These are phyloP conservation scores for Baccha elongata DNA, from an alignment of 2,888 invertebrate genomes.

Conservation along the genomic window DNA sequence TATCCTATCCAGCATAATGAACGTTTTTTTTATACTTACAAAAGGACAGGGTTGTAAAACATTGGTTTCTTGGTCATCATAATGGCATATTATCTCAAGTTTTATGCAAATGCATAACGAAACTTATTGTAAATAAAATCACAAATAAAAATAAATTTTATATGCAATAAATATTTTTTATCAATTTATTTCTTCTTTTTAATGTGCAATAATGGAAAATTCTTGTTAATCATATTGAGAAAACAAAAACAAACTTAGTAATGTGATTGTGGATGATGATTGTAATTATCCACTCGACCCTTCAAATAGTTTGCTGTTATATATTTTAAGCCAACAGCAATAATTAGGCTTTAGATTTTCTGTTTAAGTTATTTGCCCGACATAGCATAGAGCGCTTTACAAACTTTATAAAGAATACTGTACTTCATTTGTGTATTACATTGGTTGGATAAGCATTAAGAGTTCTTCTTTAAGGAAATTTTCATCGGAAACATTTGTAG, in stretches of 20 bases:
- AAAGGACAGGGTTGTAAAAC: too few species aligned
- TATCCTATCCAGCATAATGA: too few species aligned
- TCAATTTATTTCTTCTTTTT: conserved; percentile 56
- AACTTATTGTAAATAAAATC: too few species aligned
- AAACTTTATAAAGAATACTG: conserved; percentile 15
- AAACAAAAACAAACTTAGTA: conserved; percentile 29
- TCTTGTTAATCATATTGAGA: conserved; percentile 37
- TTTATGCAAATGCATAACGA: too few species aligned
- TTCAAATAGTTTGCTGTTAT: not conserved
- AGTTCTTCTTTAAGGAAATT: conserved; percentile 91
- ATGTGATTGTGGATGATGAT: not conserved
- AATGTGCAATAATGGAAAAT: conserved; percentile 54
- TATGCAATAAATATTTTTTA: conserved; percentile 52
- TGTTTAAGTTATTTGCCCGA: not conserved
- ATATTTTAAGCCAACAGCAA: not conserved
- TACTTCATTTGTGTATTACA: conserved; percentile 75
- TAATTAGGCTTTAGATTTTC: not conserved
- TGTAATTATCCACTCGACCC: not conserved
- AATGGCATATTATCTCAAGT: too few species aligned
- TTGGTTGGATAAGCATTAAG: conserved; percentile 86
- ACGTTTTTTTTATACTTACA: too few species aligned
- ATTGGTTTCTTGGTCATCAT: too few species aligned
- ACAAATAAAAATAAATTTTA: too few species aligned
- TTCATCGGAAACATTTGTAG: conserved; percentile 77
- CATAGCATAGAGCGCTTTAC: not conserved